Conservation (phyloP, 92 coral and sea anemone species). For the Palythoa grandiflora region DNA sequence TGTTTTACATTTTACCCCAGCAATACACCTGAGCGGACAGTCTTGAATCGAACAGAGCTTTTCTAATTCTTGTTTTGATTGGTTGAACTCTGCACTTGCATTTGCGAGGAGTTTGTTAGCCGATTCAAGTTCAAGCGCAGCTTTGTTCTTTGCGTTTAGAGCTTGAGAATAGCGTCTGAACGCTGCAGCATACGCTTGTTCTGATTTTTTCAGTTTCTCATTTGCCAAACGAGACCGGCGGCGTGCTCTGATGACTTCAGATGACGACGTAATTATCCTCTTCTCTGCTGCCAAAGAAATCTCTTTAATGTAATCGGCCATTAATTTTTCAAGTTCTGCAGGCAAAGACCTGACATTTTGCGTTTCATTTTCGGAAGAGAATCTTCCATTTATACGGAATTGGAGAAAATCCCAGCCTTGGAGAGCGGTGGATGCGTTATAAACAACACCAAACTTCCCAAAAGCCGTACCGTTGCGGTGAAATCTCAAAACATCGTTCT, state of each 20-base stretch:
- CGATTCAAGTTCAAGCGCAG: slow-evolving; percentile 3
- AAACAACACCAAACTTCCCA: slow-evolving; percentile 47
- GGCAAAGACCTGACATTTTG: slow-evolving; percentile 36
- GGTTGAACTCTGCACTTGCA: slow-evolving; percentile 57
- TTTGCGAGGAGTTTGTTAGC: slow-evolving; percentile 44
- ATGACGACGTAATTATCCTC: slow-evolving; percentile 10
- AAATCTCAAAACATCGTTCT: slow-evolving; percentile 33
- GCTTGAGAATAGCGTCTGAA: slow-evolving; percentile 30
- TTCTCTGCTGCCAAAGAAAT: slow-evolving; percentile 19
- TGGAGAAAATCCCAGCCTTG: slow-evolving; percentile 64
- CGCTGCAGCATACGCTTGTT: slow-evolving; percentile 6
- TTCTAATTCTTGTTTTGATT: slow-evolving; percentile 53
- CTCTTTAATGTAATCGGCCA: slow-evolving; percentile 47
- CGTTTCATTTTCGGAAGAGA: neutral
- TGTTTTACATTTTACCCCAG: slow-evolving; percentile 70
- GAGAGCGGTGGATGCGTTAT: slow-evolving; percentile 48
- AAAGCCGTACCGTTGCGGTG: slow-evolving; percentile 40
- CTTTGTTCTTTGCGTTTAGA: slow-evolving; percentile 37
- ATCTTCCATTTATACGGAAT: slow-evolving; percentile 51
- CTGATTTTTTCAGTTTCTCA: slow-evolving; percentile 14
- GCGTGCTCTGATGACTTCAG: slow-evolving; percentile 28
- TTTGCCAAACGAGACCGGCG: slow-evolving; percentile 10
- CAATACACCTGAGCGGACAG: slow-evolving; percentile 73
- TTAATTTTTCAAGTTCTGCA: slow-evolving; percentile 44
- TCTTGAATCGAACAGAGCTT: slow-evolving; percentile 60